Conservation (phyloP, 2,113 vertebrate genomes). For the Phalacrocorax pelagicus region DNA sequence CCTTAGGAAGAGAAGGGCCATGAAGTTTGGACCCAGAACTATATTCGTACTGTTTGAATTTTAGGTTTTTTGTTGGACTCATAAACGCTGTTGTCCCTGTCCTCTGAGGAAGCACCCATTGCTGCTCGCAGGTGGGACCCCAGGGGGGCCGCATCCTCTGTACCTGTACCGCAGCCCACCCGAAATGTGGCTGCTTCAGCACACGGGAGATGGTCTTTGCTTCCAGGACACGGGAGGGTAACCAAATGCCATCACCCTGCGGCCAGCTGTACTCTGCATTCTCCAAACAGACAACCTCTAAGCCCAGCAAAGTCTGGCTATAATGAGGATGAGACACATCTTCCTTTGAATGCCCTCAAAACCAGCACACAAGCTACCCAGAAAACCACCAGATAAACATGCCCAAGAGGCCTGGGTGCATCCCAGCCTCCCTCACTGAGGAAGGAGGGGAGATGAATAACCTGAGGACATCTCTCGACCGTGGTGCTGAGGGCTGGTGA, state of each 20-base stretch:
- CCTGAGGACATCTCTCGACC: background rate
- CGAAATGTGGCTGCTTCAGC: background rate
- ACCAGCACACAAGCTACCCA: background rate
- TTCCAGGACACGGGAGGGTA: background rate
- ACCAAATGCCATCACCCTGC: background rate
- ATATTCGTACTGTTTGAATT: background rate
- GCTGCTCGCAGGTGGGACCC: background rate
- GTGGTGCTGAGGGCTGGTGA: rapidly evolving
- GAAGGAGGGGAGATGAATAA: background rate
- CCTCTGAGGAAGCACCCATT: background rate
- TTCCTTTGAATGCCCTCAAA: background rate
- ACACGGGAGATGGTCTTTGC: rapidly evolving
- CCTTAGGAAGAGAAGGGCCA: background rate
- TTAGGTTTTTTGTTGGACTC: background rate
- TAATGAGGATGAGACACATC: background rate
- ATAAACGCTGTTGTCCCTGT: background rate
- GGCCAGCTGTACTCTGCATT: background rate
- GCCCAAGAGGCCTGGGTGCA: background rate
- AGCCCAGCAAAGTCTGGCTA: background rate
- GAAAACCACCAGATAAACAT: background rate
- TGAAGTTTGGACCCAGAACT: background rate
- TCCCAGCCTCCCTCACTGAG: background rate
- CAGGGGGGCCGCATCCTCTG: background rate
- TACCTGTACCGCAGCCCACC: background rate
- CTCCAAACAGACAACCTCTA: background rate